A percentile compares a stretch with the other conserved stretches of the same genome.
Conservation (phyloP, 2,113 vertebrate genomes). For the Xenus cinereus region DNA sequence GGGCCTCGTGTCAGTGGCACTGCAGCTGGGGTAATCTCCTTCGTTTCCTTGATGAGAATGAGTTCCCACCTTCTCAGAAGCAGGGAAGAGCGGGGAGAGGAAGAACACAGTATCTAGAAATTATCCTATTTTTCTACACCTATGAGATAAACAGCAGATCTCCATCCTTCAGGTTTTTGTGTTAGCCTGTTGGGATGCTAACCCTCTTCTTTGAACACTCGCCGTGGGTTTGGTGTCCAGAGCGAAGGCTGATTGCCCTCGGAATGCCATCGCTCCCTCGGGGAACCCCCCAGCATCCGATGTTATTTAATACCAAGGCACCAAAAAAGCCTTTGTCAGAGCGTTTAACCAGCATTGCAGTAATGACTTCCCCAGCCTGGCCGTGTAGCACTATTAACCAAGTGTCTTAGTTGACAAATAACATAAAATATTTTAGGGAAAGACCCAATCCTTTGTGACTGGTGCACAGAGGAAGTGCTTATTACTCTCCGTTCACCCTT, state of each 20-base stretch:
- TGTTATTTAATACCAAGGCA: not conserved
- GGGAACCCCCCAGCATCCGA: not conserved
- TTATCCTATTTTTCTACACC: accelerated
- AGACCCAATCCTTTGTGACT: not conserved
- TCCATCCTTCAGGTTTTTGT: not conserved
- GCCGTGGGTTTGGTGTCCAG: accelerated
- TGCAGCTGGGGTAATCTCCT: not conserved
- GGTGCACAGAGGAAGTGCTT: not conserved
- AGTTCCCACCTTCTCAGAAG: not conserved
- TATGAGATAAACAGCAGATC: not conserved
- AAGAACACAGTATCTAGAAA: not conserved
- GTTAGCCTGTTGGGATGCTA: not conserved
- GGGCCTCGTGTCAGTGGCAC: not conserved
- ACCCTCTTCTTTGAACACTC: not conserved
- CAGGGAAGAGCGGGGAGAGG: not conserved
- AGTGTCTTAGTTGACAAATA: not conserved
- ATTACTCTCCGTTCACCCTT: not conserved
- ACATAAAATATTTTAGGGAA: not conserved
- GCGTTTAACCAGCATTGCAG: not conserved
- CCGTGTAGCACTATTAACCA: not conserved
- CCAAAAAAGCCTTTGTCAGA: not conserved
- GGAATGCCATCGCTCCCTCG: accelerated
- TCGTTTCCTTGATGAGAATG: not conserved
- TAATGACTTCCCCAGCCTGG: not conserved
- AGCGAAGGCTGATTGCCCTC: not conserved